These are phyloP conservation scores for Rhincodon typus DNA, from an alignment of 2,797 vertebrate genomes.

Conservation along the genomic window DNA sequence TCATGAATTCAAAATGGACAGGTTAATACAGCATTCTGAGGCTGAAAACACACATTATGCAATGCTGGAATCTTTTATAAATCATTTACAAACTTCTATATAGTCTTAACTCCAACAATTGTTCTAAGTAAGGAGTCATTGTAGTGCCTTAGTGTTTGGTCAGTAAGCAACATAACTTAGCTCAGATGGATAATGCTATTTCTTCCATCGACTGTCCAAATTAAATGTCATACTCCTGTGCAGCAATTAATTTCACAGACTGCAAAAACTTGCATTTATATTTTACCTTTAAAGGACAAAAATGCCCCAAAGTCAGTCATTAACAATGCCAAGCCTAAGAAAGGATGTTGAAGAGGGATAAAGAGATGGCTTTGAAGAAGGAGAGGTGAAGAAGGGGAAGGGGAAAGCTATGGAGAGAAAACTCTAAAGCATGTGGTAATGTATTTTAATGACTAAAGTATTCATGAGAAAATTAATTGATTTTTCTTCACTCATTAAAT, in stretches of 20 bases:
- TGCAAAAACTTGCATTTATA: neutral
- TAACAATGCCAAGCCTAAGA: neutral
- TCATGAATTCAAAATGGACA: neutral
- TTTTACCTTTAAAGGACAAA: neutral
- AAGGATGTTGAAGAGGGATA: neutral
- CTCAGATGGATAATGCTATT: neutral
- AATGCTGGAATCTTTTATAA: neutral
- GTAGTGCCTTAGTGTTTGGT: neutral
- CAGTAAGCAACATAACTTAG: neutral
- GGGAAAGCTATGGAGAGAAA: neutral
- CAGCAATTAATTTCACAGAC: neutral
- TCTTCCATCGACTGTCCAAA: neutral
- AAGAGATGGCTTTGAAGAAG: neutral
- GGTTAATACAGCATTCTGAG: neutral
- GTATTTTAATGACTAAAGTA: neutral
- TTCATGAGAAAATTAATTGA: neutral
- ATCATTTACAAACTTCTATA: neutral
- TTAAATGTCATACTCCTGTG: neutral
- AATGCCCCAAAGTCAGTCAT: neutral
- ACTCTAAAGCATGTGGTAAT: neutral
- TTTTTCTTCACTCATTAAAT: neutral
- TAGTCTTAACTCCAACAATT: neutral
- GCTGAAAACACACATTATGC: neutral
- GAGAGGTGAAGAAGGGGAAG: neutral
- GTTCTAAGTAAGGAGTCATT: neutral